phyloP scores from a whole-genome alignment of 2,113 vertebrate genomes.

The Pseudorasbora parva region DNA sequence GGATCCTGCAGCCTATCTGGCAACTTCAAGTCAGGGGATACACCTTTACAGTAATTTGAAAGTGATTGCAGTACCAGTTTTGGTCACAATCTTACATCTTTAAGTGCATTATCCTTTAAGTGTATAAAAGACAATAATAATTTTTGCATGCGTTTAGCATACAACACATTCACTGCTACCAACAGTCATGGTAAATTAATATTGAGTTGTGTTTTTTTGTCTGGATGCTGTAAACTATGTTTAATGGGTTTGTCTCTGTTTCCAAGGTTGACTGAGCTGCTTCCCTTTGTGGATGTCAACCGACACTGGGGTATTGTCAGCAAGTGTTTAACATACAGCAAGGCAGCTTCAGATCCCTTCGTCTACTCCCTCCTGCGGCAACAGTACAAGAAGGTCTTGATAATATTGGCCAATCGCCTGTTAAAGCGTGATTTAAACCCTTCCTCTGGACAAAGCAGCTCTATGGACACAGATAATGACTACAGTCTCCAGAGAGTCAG shows the following conservation, averaged over 20 bases:
- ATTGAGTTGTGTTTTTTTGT: neutral
- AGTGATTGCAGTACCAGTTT: too few relatives aligned
- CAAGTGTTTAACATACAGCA: constrained; percentile 88
- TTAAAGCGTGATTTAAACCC: constrained; percentile 84
- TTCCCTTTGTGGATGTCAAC: constrained; percentile 82
- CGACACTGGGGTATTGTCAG: constrained; percentile 84
- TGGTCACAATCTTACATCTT: too few relatives aligned
- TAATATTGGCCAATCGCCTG: constrained; percentile 78
- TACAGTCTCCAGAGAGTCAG: constrained; percentile 84
- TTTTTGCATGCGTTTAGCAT: neutral
- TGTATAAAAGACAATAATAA: neutral
- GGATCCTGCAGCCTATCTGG: too few relatives aligned
- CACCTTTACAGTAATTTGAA: too few relatives aligned
- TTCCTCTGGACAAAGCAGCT: constrained; percentile 83
- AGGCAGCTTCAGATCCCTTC: constrained; percentile 83
- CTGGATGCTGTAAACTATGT: neutral
- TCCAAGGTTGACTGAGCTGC: constrained; percentile 82
- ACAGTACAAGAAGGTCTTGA: constrained; percentile 84
- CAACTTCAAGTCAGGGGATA: too few relatives aligned
- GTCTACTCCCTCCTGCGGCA: constrained; percentile 83
- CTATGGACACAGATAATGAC: constrained; percentile 82
- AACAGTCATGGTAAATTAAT: neutral
- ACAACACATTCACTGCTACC: neutral
- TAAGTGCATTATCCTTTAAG: too few relatives aligned
- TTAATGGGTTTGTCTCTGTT: constrained; percentile 41